Evolutionary conservation across 2,113 vertebrate genomes (phyloP).

Genomic region (Pontoporia blainvillei): DNA sequence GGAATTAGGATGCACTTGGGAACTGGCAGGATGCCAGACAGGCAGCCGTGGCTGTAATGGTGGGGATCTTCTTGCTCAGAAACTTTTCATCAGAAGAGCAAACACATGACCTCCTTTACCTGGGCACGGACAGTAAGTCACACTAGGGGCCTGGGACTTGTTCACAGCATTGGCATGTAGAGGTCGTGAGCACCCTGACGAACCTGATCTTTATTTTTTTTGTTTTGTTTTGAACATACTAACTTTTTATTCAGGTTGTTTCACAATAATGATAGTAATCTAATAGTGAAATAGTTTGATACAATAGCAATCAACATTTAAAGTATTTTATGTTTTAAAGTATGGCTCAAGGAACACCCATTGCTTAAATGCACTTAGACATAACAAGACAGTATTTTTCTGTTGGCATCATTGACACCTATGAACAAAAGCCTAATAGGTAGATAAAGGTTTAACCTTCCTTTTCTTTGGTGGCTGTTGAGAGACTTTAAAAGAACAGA

Average conservation of each 20-base stretch:
- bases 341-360: slow-evolving; percentile 72
- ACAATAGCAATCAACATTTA: slow-evolving; percentile 68
- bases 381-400: slow-evolving; percentile 68
- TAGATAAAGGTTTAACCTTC: slow-evolving; percentile 42
- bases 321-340: slow-evolving; percentile 67
- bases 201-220: neutral
- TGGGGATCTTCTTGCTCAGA: neutral
- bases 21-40: neutral
- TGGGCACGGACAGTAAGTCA: neutral
- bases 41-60: accelerated
- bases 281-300: slow-evolving; percentile 69
- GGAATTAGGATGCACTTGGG: neutral
- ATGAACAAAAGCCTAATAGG: slow-evolving; percentile 58
- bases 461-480: slow-evolving; percentile 66
- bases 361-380: slow-evolving; percentile 72
- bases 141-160: neutral
- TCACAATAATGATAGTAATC: slow-evolving; percentile 67
- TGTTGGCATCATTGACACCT: slow-evolving; percentile 60
- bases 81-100: neutral
- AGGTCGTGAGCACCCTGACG: neutral
- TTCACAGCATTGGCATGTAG: neutral
- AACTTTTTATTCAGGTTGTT: slow-evolving; percentile 71
- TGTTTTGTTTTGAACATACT: slow-evolving; percentile 48
- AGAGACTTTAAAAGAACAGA: slow-evolving; percentile 71
- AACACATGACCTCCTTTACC: neutral